A percentile compares a stretch with the other conserved stretches of the same genome.
Evolutionary conservation across 2,797 vertebrate species (phyloP).

Genomic region (Chiloscyllium punctatum): DNA sequence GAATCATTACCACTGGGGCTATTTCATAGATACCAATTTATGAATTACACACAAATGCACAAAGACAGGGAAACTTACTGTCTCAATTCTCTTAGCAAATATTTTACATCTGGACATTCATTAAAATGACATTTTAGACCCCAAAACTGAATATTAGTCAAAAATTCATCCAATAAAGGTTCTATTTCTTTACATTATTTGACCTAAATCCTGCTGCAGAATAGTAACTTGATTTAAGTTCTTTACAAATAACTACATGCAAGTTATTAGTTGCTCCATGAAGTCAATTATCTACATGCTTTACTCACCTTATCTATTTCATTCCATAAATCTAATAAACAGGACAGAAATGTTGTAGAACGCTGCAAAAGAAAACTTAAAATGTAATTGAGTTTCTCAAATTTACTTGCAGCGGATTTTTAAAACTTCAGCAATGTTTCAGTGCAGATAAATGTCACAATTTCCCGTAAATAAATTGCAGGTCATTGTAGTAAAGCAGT

Average conservation of each 20-base stretch:
- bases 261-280: neutral
- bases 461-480: neutral
- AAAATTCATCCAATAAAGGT: neutral
- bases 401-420: neutral
- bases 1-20: neutral
- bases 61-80: neutral
- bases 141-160: neutral
- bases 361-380: slow-evolving; percentile 16
- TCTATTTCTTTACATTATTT: neutral
- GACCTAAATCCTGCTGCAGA: too few relatives aligned
- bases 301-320: slow-evolving; percentile 11
- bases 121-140: neutral
- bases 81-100: neutral
- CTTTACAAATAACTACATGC: neutral
- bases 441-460: neutral
- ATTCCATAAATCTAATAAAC: slow-evolving; percentile 25
- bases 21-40: neutral
- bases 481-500: neutral
- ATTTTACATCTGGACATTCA: neutral
- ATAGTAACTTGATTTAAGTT: neutral
- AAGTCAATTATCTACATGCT: neutral
- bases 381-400: neutral
- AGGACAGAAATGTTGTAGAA: neutral
- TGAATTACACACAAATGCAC: neutral
- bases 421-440: slow-evolving; percentile 3